phyloP scores from a whole-genome alignment of 2,797 vertebrate species.

The Lagorchestes hirsutus region DNA sequence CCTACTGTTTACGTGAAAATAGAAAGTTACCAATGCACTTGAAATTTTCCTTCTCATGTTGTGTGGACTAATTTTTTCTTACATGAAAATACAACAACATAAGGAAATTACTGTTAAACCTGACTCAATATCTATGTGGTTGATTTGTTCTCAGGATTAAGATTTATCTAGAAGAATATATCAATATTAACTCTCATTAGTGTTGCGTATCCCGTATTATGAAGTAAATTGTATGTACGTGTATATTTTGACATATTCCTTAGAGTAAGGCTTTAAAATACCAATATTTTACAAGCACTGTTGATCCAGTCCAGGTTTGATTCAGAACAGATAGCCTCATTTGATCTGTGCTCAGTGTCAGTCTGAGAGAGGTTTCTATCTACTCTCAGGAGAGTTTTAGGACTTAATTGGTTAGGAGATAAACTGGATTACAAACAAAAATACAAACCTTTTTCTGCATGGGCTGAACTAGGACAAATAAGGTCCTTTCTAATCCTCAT shows the following conservation, averaged over 20 bases:
- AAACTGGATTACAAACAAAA: neutral
- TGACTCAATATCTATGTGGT: neutral
- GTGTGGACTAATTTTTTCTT: neutral
- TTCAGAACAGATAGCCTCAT: neutral
- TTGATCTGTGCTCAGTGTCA: constrained; percentile 22
- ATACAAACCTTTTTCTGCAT: neutral
- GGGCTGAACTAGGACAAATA: neutral
- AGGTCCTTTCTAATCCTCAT: neutral
- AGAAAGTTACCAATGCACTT: neutral
- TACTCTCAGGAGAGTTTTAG: neutral
- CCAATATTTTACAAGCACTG: constrained; percentile 11
- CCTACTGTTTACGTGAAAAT: neutral
- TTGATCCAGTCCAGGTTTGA: constrained; percentile 29
- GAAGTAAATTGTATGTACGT: constrained; percentile 5
- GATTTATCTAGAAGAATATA: neutral
- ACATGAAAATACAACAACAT: neutral
- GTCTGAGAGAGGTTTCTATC: constrained; percentile 12
- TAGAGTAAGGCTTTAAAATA: neutral
- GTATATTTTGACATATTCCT: neutral
- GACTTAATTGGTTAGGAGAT: neutral
- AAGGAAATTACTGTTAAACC: constrained; percentile 3
- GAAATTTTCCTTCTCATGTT: neutral
- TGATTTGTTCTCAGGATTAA: neutral
- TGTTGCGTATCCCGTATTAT: neutral
- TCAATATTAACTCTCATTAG: constrained; percentile 27